Base-by-base conservation (phyloP, 2,888 invertebrate genomes). In the Leptopilina drosophilae region DNA sequence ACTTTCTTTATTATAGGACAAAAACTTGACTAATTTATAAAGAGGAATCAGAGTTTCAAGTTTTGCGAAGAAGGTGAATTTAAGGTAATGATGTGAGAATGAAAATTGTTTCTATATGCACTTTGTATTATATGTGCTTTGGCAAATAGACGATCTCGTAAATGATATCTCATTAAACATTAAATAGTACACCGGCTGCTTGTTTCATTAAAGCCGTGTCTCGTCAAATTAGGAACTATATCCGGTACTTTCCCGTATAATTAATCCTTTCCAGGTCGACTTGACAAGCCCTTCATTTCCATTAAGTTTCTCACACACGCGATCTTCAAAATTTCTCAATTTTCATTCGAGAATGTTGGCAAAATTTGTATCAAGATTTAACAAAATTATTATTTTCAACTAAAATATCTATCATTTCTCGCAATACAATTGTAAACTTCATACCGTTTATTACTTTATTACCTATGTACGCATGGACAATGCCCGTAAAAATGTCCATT, bases 111-210 rank as follows among this genome's bases (percentile, higher is more conserved):
- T 62, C 62, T 33, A 42, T 42, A 42, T 42, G 42, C 8, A 62
- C 62, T 62, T 62, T 62, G 62, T 62, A 20, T 33, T 33, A 33
- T 33, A 33, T 33, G 33, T 62, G 20, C 20, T 62, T 62, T 62
- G 62, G 62, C 62, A 62, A 62, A 20, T 15, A 62, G 62, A 62
- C 62, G 62, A 15, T 20, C 11, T 53, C 11, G 11, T 46, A 67
- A 67, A 67, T 12, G 49, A 67, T 42, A 67, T 49, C 20, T 20
- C 67, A 67, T 67, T 67, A 67, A 20, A 62, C 20, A 62, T 15
- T 8, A 62, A 49, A 49, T 49, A 49, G 49, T 11, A 62, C 62
- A 62, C 62, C 62, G 9, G 15, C 20, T 62, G 62, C 65, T 40
- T 65, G 65, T 65, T 26, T 65, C 67, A 67, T 20, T 20, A 12